phyloP scores from a whole-genome alignment of 2,797 vertebrate species.

The Spatula versicolor region DNA sequence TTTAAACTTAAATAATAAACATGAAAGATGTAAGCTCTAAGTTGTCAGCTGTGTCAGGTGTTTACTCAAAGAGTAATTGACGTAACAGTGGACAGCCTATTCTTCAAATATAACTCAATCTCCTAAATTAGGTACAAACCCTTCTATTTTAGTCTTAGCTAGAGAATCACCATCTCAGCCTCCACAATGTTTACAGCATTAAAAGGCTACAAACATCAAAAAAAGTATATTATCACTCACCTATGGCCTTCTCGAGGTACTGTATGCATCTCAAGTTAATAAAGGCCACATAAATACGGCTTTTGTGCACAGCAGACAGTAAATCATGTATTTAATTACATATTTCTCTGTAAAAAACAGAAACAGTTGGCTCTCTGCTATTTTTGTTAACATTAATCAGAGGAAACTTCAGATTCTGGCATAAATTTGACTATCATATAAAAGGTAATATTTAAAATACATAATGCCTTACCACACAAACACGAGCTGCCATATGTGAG shows the following conservation, averaged over 20 bases:
- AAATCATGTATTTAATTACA: constrained; percentile 43
- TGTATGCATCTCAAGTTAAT: constrained; percentile 11
- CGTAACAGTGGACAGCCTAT: background rate
- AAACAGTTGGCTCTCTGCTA: constrained; percentile 35
- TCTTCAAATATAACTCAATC: background rate
- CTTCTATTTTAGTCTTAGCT: background rate
- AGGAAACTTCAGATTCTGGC: constrained; percentile 65
- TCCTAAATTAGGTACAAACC: background rate
- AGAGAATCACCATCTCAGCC: background rate
- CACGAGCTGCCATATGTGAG: constrained; percentile 49
- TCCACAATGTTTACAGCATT: constrained; percentile 11
- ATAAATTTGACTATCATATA: constrained; percentile 35
- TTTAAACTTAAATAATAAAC: background rate
- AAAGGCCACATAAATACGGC: constrained; percentile 16
- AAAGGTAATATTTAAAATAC: constrained; percentile 65
- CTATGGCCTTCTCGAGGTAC: background rate
- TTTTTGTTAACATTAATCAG: constrained; percentile 66
- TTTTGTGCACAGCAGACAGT: constrained; percentile 45
- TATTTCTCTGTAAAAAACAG: constrained; percentile 19
- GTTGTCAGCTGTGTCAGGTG: background rate
- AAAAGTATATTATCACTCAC: constrained; percentile 33
- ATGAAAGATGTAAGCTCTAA: background rate
- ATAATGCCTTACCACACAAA: constrained; percentile 50
- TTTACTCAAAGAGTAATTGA: background rate
- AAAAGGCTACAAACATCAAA: background rate